Percentiles rank a stretch among this genome's conserved stretches.
phyloP scores from a whole-genome alignment of 2,888 invertebrate genomes.

The Gerosis bhagava region DNA sequence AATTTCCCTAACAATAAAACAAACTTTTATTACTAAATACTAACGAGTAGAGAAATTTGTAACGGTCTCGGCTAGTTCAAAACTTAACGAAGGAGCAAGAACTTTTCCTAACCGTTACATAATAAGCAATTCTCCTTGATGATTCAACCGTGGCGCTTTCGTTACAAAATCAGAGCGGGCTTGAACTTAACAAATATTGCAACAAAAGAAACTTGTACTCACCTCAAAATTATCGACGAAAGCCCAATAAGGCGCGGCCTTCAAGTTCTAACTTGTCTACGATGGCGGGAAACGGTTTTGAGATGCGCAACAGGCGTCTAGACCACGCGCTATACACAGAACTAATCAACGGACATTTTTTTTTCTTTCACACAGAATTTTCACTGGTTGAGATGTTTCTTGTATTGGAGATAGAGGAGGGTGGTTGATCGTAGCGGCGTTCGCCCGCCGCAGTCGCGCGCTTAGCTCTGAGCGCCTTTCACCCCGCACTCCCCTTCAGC shows the following conservation, averaged over 20 bases:
- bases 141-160: neutral
- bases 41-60: no score
- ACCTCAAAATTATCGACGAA: slow-evolving; percentile 52
- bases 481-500: slow-evolving; percentile 42
- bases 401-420: slow-evolving; percentile 43
- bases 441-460: slow-evolving; percentile 70
- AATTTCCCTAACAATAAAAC: no score
- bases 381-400: slow-evolving; percentile 40
- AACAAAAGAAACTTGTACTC: slow-evolving; percentile 58
- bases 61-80: slow-evolving; percentile 15
- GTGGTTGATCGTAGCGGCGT: slow-evolving; percentile 58
- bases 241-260: slow-evolving; percentile 49
- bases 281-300: slow-evolving; percentile 36
- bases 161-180: neutral
- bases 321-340: slow-evolving; percentile 42
- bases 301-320: slow-evolving; percentile 55
- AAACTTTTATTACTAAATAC: no score
- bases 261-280: slow-evolving; percentile 28
- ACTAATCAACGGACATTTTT: slow-evolving; percentile 57
- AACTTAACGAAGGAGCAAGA: slow-evolving; percentile 13
- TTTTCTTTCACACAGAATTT: slow-evolving; percentile 54
- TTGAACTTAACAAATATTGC: slow-evolving; percentile 21
- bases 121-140: slow-evolving; percentile 6
- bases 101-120: slow-evolving; percentile 15
- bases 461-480: slow-evolving; percentile 56